Base-by-base conservation (phyloP, 2,113 vertebrate species). In the Limnothrissa miodon region DNA sequence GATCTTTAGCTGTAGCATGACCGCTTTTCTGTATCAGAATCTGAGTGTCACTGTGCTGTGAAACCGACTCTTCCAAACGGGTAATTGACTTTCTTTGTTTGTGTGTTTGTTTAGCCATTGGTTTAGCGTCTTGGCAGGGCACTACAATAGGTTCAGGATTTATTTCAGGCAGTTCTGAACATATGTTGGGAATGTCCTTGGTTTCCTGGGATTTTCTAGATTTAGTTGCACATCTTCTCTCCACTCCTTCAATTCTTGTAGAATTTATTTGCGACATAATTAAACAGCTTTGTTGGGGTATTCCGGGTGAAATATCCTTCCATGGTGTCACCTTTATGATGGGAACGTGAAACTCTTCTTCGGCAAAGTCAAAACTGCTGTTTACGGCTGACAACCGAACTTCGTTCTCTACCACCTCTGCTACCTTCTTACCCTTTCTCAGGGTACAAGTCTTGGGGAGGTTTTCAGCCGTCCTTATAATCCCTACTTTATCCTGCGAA, bases 321-420 rank as follows among this genome's bases (percentile, higher is more conserved):
- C 33, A 36, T 29, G 66, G 5, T 39, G 66, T 36, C 17, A 74
- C 66, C 17, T 74, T 74, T 74, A 74, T 74, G 33, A 74, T 33
- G 36, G 66, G 66, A 36, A 74, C 33, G 17, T 74, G 29, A 74
- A 74, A 74, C 33, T 74, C 66, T 74, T 74, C 66, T 33, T 74
- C 66, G 36, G 66, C 33, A 74, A 74, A 74, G 25, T 74, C 66
- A 74, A 74, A 74, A 74, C 66, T 74, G 29, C 10, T 17, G 33
- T 74, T 39, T 33, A 11, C 66, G 36, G 25, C 29, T 66, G 59
- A 66, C 23, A 29, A 33, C 9, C 29, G 59, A 66, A 36, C 66
- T 11, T 74, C 0, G 17, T 74, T 29, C 11, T 74, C 29, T 36
- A 36, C 11, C 13, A 5, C 5, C 10, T 36, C 33, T 10, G 17